Evolutionary conservation across 2,797 vertebrate genomes (phyloP).

Genomic region (Propithecus perrieri): DNA sequence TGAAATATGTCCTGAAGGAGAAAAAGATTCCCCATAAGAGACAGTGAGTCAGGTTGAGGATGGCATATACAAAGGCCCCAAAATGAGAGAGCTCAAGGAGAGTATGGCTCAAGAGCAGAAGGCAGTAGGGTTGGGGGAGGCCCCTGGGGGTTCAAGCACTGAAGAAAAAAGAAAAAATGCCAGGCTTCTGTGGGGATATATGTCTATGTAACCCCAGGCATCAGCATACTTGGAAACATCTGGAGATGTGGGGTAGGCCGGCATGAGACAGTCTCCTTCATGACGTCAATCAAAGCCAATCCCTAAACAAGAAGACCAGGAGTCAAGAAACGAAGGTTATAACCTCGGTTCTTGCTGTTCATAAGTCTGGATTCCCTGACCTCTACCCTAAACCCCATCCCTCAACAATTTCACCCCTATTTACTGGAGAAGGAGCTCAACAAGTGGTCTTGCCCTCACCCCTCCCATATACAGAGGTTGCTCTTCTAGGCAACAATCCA

Average conservation of each 20-base stretch:
- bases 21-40: constrained; percentile 15
- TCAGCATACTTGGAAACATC: constrained; percentile 28
- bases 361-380: constrained; percentile 26
- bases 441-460: constrained; percentile 20
- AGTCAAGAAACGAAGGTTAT: constrained; percentile 37
- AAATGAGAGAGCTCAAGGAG: background rate
- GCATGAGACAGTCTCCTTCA: constrained; percentile 19
- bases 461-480: constrained; percentile 35
- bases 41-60: background rate
- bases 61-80: background rate
- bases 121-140: background rate
- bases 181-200: background rate
- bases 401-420: background rate
- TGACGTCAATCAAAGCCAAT: constrained; percentile 23
- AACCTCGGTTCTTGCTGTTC: background rate
- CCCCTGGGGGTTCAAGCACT: background rate
- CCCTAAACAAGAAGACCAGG: background rate
- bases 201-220: background rate
- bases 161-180: constrained; percentile 6
- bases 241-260: background rate
- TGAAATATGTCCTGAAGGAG: constrained; percentile 22
- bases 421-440: constrained; percentile 10
- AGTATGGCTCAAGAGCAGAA: constrained; percentile 16
- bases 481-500: constrained; percentile 59
- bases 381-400: background rate